Conservation (phyloP, 2,888 invertebrate genomes). For the Hoplodrina ambigua region DNA sequence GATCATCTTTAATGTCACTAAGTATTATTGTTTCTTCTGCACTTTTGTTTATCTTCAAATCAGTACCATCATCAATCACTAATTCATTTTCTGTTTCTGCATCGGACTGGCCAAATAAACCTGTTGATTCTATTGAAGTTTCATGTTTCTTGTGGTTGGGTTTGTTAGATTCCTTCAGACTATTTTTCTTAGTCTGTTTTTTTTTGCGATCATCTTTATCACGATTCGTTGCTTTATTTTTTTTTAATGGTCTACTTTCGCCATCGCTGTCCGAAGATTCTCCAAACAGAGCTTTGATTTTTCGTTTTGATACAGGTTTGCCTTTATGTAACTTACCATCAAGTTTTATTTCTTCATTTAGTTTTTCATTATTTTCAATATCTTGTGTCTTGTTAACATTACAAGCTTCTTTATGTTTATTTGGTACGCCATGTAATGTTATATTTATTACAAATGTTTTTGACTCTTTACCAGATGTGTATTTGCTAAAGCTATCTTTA, state of each 20-base stretch:
- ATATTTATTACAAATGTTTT: conserved; percentile 85
- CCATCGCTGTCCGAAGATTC: conserved; percentile 86
- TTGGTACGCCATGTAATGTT: conserved; percentile 83
- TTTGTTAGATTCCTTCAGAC: conserved; percentile 40
- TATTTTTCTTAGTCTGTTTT: conserved; percentile 50
- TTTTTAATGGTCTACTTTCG: conserved; percentile 72
- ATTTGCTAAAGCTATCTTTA: conserved; percentile 26
- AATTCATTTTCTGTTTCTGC: conserved; percentile 79
- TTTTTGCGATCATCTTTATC: conserved; percentile 62
- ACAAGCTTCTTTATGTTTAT: conserved; percentile 63
- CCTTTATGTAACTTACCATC: conserved; percentile 67
- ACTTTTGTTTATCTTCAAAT: conserved; percentile 59
- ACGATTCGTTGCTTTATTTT: conserved; percentile 67
- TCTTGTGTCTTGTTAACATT: conserved; percentile 48
- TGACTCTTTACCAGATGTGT: conserved; percentile 56
- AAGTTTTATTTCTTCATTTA: conserved; percentile 45
- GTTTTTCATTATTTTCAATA: conserved; percentile 43
- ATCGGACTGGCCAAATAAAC: conserved; percentile 65
- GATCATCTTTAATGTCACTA: conserved; percentile 42
- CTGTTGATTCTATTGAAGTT: conserved; percentile 41
- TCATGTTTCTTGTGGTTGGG: conserved; percentile 33
- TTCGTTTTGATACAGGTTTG: conserved; percentile 80
- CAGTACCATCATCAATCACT: conserved; percentile 75
- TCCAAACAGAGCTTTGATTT: conserved; percentile 88
- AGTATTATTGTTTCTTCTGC: conserved; percentile 62